A percentile compares a stretch with the other conserved stretches of the same genome.
Evolutionary conservation across 2,113 vertebrate genomes (phyloP).

Genomic region (Anolis sagrei): DNA sequence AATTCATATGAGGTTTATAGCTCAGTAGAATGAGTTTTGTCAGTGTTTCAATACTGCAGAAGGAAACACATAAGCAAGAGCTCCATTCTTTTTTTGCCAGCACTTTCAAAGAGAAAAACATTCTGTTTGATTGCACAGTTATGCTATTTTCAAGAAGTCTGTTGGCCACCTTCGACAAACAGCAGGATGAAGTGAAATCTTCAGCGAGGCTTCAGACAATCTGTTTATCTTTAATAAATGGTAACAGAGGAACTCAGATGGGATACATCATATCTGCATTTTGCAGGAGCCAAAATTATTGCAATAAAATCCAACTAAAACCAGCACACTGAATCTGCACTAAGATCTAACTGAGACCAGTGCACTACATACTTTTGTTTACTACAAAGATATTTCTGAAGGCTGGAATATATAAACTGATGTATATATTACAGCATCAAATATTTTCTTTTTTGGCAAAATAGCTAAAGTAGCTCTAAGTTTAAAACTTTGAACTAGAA

Average conservation of each 20-base stretch:
- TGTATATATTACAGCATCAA: slow-evolving; percentile 61
- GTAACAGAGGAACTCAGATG: slow-evolving; percentile 5
- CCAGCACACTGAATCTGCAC: not conserved
- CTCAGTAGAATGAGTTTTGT: not conserved
- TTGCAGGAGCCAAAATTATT: not conserved
- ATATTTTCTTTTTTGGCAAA: slow-evolving; percentile 68
- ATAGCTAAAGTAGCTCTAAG: slow-evolving; percentile 56
- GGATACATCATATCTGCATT: not conserved
- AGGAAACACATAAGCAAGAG: not conserved
- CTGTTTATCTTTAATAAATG: not conserved
- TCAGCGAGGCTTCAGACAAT: not conserved
- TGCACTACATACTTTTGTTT: not conserved
- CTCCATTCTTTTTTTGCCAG: not conserved
- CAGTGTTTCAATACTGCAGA: not conserved
- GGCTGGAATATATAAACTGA: slow-evolving; percentile 51
- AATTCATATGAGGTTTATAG: not conserved
- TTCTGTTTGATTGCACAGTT: not conserved
- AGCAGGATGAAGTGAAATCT: not conserved
- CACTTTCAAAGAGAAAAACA: not conserved
- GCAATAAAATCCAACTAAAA: not conserved
- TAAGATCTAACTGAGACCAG: not conserved
- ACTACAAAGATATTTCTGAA: slow-evolving; percentile 53
- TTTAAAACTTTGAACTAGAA: slow-evolving; percentile 68
- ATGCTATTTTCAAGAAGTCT: not conserved
- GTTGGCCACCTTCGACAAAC: not conserved